Percentiles rank a stretch among this genome's conserved stretches.
Conservation (phyloP, 2,888 invertebrate genomes). For the Neuroscelio doddi region DNA sequence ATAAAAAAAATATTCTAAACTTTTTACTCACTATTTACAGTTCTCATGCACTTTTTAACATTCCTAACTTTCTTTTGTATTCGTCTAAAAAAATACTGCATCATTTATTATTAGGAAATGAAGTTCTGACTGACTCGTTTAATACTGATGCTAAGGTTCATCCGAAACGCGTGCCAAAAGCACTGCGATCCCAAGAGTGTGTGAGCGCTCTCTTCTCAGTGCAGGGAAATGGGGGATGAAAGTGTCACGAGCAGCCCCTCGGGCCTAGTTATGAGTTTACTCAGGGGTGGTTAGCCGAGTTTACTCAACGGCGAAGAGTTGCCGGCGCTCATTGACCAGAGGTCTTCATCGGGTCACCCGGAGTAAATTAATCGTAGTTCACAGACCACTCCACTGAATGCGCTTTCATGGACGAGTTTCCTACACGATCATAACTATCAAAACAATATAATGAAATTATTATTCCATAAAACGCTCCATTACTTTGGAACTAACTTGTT, state of each 20-base stretch:
- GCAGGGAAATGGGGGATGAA: slow-evolving; percentile 66
- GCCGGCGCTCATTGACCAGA: slow-evolving; percentile 58
- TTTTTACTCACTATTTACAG: too few relatives aligned
- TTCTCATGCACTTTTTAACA: too few relatives aligned
- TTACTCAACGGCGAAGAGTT: slow-evolving; percentile 21
- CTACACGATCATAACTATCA: slow-evolving; percentile 9
- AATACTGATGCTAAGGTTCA: slow-evolving; percentile 21
- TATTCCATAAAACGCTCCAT: too few relatives aligned
- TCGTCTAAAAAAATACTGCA: too few relatives aligned
- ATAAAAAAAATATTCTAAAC: too few relatives aligned
- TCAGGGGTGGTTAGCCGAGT: slow-evolving; percentile 44
- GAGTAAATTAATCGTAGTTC: slow-evolving; percentile 53
- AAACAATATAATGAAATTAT: slow-evolving; percentile 28
- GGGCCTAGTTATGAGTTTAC: slow-evolving; percentile 69
- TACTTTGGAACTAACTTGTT: too few relatives aligned
- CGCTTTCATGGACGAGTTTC: slow-evolving; percentile 16
- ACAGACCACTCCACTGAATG: slow-evolving; percentile 18
- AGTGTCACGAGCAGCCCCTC: slow-evolving; percentile 69
- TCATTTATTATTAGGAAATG: slow-evolving; percentile 10
- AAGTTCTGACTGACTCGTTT: slow-evolving; percentile 29
- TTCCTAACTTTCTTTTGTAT: too few relatives aligned
- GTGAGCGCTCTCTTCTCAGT: slow-evolving; percentile 48
- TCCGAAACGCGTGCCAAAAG: slow-evolving; percentile 26
- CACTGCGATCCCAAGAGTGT: slow-evolving; percentile 21
- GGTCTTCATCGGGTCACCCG: slow-evolving; percentile 56